Evolutionary conservation across 2,113 vertebrate genomes (phyloP).

Genomic region (Xenopus borealis): DNA sequence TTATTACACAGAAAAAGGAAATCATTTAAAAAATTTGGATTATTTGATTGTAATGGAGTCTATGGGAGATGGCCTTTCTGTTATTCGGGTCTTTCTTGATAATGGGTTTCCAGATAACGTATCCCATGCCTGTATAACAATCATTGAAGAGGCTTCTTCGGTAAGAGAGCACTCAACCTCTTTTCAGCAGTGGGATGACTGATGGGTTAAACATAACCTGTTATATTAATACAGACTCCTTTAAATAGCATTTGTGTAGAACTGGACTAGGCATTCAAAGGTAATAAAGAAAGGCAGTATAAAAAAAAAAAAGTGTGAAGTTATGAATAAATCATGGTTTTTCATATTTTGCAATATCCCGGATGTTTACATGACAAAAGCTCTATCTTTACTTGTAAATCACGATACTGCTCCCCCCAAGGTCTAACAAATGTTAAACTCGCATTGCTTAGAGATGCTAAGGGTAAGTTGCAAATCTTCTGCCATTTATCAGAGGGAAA

Average conservation of each 20-base stretch:
- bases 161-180: no score
- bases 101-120: no score
- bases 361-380: conserved; percentile 13
- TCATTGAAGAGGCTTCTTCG: no score
- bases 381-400: conserved; percentile 2
- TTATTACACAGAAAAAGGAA: no score
- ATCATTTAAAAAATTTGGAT: no score
- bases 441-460: not conserved
- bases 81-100: no score
- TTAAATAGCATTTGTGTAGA: not conserved
- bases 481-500: conserved; percentile 10
- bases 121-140: no score
- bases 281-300: not conserved
- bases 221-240: not conserved
- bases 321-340: conserved; percentile 32
- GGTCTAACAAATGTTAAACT: conserved; percentile 5
- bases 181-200: no score
- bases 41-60: no score
- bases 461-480: not conserved
- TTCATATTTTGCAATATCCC: conserved; percentile 18
- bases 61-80: no score
- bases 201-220: no score
- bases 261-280: not conserved
- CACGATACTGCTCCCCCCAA: not conserved
- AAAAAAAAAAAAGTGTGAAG: not conserved